These are phyloP conservation scores for Ceratoteleas bidentatus DNA, from an alignment of 1,140 invertebrate species.

Conservation along the genomic window DNA sequence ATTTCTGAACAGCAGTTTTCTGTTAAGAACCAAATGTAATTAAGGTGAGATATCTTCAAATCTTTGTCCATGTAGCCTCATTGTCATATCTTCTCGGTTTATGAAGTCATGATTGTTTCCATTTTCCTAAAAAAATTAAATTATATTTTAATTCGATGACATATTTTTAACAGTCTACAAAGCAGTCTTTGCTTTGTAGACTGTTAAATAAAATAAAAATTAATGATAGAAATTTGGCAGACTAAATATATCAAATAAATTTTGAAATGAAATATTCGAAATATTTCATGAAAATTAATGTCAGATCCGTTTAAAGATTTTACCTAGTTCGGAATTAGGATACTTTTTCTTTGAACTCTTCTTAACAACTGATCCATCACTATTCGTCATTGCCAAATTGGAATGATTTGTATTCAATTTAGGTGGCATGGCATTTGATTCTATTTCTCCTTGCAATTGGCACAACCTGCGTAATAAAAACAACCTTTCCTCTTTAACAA, in stretches of 20 bases:
- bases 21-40: too few species aligned
- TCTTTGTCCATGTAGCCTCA: too few species aligned
- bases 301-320: neutral
- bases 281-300: neutral
- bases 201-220: too few species aligned
- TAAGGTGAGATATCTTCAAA: too few species aligned
- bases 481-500: slow-evolving; percentile 88
- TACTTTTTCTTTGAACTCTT: slow-evolving; percentile 74
- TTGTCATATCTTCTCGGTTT: too few species aligned
- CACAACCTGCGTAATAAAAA: slow-evolving; percentile 86
- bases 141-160: slow-evolving; percentile 1
- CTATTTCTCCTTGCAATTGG: slow-evolving; percentile 84
- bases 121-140: slow-evolving; percentile 26
- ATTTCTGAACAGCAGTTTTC: too few species aligned
- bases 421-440: slow-evolving; percentile 71
- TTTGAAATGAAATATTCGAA: too few species aligned
- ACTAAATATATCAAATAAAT: too few species aligned
- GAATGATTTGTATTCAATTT: slow-evolving; percentile 72
- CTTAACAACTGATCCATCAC: slow-evolving; percentile 68
- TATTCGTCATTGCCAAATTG: slow-evolving; percentile 65
- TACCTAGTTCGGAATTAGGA: slow-evolving; percentile 43
- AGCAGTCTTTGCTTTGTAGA: too few species aligned
- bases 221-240: too few species aligned
- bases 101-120: slow-evolving; percentile 30
- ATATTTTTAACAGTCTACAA: too few species aligned